These are phyloP conservation scores for Drosophila differens DNA, from an alignment of 2,888 invertebrate genomes.

Conservation along the genomic window DNA sequence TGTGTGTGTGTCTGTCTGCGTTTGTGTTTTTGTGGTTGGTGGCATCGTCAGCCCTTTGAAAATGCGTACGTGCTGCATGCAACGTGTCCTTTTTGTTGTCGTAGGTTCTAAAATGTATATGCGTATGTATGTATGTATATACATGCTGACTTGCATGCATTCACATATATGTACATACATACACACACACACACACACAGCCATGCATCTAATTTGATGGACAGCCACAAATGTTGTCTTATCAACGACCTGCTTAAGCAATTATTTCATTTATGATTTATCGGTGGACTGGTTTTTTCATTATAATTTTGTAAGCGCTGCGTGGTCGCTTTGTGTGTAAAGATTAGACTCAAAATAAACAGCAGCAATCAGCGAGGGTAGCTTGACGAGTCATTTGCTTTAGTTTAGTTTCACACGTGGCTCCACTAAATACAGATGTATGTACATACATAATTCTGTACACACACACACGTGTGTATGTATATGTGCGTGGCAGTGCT, in stretches of 20 bases:
- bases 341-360: slow-evolving; percentile 42
- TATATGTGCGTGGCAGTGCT: neutral
- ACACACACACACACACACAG: neutral
- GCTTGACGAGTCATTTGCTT: neutral
- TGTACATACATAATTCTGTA: neutral
- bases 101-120: slow-evolving; percentile 44
- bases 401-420: neutral
- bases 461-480: neutral
- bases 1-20: slow-evolving; percentile 6
- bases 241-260: slow-evolving; percentile 57
- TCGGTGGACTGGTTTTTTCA: slow-evolving; percentile 32
- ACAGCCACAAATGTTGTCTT: slow-evolving; percentile 33
- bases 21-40: slow-evolving; percentile 16
- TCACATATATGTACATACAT: neutral
- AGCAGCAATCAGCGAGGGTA: slow-evolving; percentile 23
- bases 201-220: slow-evolving; percentile 33
- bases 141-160: neutral
- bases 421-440: neutral
- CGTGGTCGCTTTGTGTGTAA: slow-evolving; percentile 37
- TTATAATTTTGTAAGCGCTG: slow-evolving; percentile 45
- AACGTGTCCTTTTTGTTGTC: slow-evolving; percentile 51
- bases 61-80: slow-evolving; percentile 60
- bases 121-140: neutral
- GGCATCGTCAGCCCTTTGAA: slow-evolving; percentile 22
- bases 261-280: slow-evolving; percentile 37